Percentiles rank a stretch among this genome's conserved stretches.
Conservation (phyloP, 2,888 invertebrate species). For the Bombylius major region DNA sequence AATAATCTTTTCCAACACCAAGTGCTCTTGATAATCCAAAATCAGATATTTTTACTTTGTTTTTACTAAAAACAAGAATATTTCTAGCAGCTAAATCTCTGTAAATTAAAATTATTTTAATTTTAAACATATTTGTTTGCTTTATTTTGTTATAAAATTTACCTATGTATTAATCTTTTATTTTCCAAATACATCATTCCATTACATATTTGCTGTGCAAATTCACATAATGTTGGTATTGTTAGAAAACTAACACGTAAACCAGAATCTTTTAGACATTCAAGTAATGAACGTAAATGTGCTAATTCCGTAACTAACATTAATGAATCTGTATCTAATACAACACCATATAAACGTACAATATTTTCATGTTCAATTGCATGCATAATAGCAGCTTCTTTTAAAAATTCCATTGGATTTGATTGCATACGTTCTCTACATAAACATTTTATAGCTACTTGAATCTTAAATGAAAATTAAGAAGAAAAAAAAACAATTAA, state of each 20-base stretch:
- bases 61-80: slow-evolving; percentile 91
- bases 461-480: slow-evolving; percentile 47
- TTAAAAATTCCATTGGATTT: slow-evolving; percentile 91
- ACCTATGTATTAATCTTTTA: slow-evolving; percentile 90
- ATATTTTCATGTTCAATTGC: slow-evolving; percentile 94
- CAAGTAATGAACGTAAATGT: slow-evolving; percentile 83
- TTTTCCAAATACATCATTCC: slow-evolving; percentile 97
- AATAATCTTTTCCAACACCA: slow-evolving; percentile 97
- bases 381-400: slow-evolving; percentile 98
- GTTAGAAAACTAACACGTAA: slow-evolving; percentile 79
- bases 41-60: slow-evolving; percentile 96
- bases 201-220: slow-evolving; percentile 90
- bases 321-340: slow-evolving; percentile 77
- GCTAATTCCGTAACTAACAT: slow-evolving; percentile 86
- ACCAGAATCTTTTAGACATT: slow-evolving; percentile 89
- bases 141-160: slow-evolving; percentile 12
- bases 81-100: slow-evolving; percentile 95
- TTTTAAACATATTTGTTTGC: not conserved
- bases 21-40: slow-evolving; percentile 91
- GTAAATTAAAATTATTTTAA: slow-evolving; percentile 23
- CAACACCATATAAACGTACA: slow-evolving; percentile 94
- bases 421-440: slow-evolving; percentile 91
- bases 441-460: slow-evolving; percentile 94
- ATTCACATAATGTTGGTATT: slow-evolving; percentile 84
- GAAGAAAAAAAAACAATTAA: slow-evolving; percentile 1